Evolutionary conservation across 2,797 vertebrate genomes (phyloP), one percentile per base, ranked within the genome.

Genomic region (Oceanodroma leucorhoa): DNA sequence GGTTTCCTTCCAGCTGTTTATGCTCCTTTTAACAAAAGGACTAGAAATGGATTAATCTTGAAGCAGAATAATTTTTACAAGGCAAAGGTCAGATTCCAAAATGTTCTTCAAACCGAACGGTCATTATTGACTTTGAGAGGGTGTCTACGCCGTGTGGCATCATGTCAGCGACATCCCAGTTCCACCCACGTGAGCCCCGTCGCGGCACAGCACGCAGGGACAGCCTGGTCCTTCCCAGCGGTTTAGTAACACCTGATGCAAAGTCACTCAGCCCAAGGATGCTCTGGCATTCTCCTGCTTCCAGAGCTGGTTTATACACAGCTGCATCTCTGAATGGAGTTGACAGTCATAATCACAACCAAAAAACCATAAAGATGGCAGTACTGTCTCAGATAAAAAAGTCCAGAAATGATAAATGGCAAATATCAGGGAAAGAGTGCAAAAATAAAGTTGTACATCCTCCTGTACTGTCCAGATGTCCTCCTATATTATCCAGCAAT

Each of bases 1-100:
- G 50, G 40, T 81, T 97, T 93, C 54, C 58, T 87, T 79, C 84
- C 69, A 90, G 87, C 80, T 95, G 66, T 83, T 84, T 89, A 81
- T 50, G 61, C 46, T 30, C 22, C 43, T 92, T 82, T 93, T 93
- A 95, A 93, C 40, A 92, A 84, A 89, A 93, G 65, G n/a, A 82
- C 15, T 38, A 76, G 46, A 78, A 97, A 83, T 3, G 10, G 38
- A 92, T 92, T 87, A 11, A 82, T 90, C 69, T 80, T 65, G 81
- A 93, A 95, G 61, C 8, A 5, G 45, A 81, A 50, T 18, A 60
- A 78, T 78, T 86, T 90, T 64, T 79, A 26, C 5, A 70, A 50
- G 53, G 19, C 10, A 57, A 65, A 84, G 69, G 14, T 77, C 34
- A 38, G 21, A 64, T 62, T 87, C 15, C 40, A 76, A 78, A 66